phyloP scores from a whole-genome alignment of 2,113 vertebrate genomes.

The Petrocephalus zakoni region DNA sequence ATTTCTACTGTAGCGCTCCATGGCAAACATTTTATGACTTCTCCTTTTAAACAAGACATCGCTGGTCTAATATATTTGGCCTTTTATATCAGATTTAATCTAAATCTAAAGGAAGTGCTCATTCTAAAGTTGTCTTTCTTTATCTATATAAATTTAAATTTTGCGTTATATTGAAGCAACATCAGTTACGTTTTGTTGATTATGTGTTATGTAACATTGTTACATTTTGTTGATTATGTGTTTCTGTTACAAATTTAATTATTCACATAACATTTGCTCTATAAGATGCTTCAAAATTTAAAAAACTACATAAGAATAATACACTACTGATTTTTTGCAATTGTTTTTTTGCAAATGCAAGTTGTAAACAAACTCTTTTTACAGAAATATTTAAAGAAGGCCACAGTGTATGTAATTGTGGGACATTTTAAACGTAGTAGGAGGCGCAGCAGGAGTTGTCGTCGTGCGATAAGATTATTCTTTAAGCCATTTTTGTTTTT shows the following conservation, averaged over 20 bases:
- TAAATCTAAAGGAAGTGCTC: neutral
- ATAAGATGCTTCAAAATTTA: neutral
- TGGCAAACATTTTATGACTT: neutral
- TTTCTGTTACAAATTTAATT: neutral
- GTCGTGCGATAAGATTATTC: constrained; percentile 26
- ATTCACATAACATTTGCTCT: neutral
- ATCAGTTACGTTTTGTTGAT: neutral
- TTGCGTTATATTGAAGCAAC: neutral
- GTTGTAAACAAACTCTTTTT: neutral
- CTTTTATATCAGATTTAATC: neutral
- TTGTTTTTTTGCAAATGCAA: neutral
- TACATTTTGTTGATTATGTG: neutral
- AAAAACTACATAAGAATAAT: neutral
- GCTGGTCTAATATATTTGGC: neutral
- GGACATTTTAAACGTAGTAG: neutral
- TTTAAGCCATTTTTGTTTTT: constrained; percentile 48
- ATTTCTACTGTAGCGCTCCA: neutral
- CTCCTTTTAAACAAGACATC: neutral
- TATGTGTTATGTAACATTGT: too few species aligned
- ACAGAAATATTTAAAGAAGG: neutral
- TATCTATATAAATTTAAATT: neutral
- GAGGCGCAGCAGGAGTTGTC: constrained; percentile 23
- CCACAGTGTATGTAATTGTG: neutral
- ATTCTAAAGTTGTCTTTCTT: neutral
- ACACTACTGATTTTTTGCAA: neutral